phyloP scores from a whole-genome alignment of 2,888 invertebrate species.

The Rugalucina vietnamica region DNA sequence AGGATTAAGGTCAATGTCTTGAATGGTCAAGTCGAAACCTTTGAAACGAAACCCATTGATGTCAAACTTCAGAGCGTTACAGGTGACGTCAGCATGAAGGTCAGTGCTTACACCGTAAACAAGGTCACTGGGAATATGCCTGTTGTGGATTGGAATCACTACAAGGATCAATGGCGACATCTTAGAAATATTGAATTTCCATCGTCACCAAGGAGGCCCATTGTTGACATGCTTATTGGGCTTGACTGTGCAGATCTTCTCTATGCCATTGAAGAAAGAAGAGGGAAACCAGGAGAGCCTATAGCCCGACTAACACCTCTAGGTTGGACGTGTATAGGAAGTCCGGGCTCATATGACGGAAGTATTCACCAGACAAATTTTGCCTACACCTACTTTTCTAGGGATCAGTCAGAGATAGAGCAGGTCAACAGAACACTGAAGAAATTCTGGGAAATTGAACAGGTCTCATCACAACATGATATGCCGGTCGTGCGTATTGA shows the following conservation, averaged over 20 bases:
- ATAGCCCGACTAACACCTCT: conserved; percentile 14
- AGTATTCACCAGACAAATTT: not conserved
- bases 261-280: not conserved
- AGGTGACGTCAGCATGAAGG: not conserved
- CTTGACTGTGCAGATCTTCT: conserved; percentile 11
- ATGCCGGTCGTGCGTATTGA: too few relatives aligned
- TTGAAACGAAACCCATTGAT: conserved; percentile 1
- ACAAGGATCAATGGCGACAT: conserved; percentile 4
- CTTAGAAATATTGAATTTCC: conserved; percentile 27
- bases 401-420: not conserved
- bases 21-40: conserved; percentile 7
- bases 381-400: not conserved
- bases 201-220: not conserved
- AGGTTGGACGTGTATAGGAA: conserved; percentile 23
- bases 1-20: not conserved
- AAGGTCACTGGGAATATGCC: conserved; percentile 15
- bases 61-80: not conserved
- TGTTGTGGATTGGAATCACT: not conserved
- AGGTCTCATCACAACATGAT: too few relatives aligned
- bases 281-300: not conserved
- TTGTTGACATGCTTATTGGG: conserved; percentile 16
- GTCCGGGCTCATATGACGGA: not conserved
- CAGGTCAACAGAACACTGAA: not conserved
- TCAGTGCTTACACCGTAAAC: not conserved
- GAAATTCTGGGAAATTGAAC: too few relatives aligned